Percentiles rank a stretch among this genome's conserved stretches.
Conservation (phyloP, 37 sponge, comb jelly and placozoan species). For the Halisarca cf. caerulea region DNA sequence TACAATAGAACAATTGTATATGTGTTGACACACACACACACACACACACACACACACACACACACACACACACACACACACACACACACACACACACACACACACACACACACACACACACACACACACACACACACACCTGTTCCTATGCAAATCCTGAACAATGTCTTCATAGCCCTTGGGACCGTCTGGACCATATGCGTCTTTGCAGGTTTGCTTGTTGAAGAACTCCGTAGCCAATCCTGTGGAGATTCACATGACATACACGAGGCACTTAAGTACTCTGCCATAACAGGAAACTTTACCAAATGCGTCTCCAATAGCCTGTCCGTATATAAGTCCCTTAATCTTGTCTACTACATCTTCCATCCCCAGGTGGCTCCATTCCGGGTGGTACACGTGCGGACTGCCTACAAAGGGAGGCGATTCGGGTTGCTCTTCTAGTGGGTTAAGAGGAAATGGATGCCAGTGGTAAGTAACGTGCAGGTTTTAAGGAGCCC, state of each 20-base stretch:
- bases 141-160: constrained; percentile 77
- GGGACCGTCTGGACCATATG: constrained; percentile 72
- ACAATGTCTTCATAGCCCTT: constrained; percentile 57
- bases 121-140: constrained; percentile 42
- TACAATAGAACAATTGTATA: too few relatives aligned
- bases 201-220: constrained; percentile 37
- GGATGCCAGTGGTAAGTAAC: too few relatives aligned
- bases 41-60: constrained; percentile 28
- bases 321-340: constrained; percentile 86
- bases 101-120: constrained; percentile 35
- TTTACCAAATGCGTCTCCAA: constrained; percentile 90
- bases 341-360: constrained; percentile 86
- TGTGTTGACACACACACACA: too few relatives aligned
- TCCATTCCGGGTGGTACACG: constrained; percentile 59
- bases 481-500: too few relatives aligned
- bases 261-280: too few relatives aligned
- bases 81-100: constrained; percentile 27
- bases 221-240: constrained; percentile 89
- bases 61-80: constrained; percentile 39
- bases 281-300: too few relatives aligned
- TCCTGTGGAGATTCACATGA: constrained; percentile 55
- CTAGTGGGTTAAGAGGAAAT: too few relatives aligned
- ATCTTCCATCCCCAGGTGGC: constrained; percentile 54
- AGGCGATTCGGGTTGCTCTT: not conserved
- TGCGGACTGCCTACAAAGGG: not conserved